Evolutionary conservation across 2,113 vertebrate species (phyloP).

Genomic region (Centrocercus urophasianus): DNA sequence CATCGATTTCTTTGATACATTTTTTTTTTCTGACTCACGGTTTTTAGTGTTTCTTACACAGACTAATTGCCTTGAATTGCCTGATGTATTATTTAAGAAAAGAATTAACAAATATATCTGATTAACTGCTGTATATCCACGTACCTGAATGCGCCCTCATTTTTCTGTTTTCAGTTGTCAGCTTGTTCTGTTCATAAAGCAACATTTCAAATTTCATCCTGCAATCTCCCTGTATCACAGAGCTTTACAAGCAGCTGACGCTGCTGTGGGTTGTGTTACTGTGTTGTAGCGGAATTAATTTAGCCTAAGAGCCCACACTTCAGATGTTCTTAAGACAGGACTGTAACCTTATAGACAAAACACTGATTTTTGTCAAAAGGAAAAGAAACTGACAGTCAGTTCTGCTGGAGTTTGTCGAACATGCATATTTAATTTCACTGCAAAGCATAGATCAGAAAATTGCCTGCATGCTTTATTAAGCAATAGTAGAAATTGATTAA

Average conservation of each 20-base stretch:
- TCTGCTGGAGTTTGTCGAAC: background rate
- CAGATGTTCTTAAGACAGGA: background rate
- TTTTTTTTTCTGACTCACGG: background rate
- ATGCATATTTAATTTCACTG: constrained; percentile 14
- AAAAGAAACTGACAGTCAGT: background rate
- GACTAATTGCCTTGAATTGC: background rate
- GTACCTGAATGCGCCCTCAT: background rate
- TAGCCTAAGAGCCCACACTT: background rate
- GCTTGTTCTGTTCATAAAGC: background rate
- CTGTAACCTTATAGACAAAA: background rate
- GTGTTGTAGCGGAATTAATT: background rate
- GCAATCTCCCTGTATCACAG: background rate
- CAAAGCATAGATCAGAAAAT: constrained; percentile 35
- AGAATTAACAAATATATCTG: background rate
- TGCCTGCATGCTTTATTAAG: background rate
- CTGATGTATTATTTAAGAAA: background rate
- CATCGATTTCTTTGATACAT: background rate
- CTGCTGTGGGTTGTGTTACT: background rate
- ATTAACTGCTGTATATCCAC: background rate
- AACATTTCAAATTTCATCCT: background rate
- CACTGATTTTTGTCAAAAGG: constrained; percentile 2
- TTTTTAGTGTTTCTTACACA: background rate
- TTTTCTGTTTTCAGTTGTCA: background rate
- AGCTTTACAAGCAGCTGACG: background rate
- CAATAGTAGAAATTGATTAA: constrained; percentile 53